Percentiles rank a stretch among this genome's conserved stretches.
phyloP scores from a whole-genome alignment of 2,113 vertebrate genomes.

The Junco hyemalis region DNA sequence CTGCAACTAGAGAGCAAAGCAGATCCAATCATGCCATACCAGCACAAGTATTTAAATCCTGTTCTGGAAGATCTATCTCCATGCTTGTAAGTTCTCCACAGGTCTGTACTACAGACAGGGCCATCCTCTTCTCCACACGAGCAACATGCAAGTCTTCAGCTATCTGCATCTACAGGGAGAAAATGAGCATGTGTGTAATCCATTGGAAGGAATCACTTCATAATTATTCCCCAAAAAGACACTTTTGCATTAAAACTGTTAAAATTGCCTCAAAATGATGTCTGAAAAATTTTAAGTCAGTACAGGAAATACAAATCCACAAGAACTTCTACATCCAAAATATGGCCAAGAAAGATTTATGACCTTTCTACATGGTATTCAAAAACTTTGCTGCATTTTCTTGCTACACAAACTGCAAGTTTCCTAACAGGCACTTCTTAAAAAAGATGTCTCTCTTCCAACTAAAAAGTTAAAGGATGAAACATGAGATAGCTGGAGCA shows the following conservation, averaged over 20 bases:
- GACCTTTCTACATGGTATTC: background rate
- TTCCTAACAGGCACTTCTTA: background rate
- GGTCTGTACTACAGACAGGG: slow-evolving; percentile 75
- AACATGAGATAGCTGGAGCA: background rate
- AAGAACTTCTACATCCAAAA: background rate
- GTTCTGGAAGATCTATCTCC: slow-evolving; percentile 87
- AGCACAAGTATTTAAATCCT: slow-evolving; percentile 54
- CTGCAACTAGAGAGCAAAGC: background rate
- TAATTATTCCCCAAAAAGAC: background rate
- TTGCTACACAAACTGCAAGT: background rate
- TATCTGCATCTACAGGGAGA: slow-evolving; percentile 78
- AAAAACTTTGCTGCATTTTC: background rate
- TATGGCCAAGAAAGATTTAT: background rate
- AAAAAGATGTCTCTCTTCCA: background rate
- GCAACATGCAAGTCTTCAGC: slow-evolving; percentile 86
- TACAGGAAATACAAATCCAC: background rate
- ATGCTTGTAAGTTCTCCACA: slow-evolving; percentile 88
- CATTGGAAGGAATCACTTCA: background rate
- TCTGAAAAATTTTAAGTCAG: background rate
- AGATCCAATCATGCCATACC: slow-evolving; percentile 61
- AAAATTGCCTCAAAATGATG: background rate
- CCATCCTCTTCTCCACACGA: slow-evolving; percentile 79
- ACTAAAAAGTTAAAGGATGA: background rate
- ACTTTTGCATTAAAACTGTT: background rate
- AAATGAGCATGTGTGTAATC: background rate